Percentiles rank a stretch among this genome's conserved stretches.
Evolutionary conservation across 2,113 vertebrate genomes (phyloP).

Genomic region (Cricetomys ansorgei): DNA sequence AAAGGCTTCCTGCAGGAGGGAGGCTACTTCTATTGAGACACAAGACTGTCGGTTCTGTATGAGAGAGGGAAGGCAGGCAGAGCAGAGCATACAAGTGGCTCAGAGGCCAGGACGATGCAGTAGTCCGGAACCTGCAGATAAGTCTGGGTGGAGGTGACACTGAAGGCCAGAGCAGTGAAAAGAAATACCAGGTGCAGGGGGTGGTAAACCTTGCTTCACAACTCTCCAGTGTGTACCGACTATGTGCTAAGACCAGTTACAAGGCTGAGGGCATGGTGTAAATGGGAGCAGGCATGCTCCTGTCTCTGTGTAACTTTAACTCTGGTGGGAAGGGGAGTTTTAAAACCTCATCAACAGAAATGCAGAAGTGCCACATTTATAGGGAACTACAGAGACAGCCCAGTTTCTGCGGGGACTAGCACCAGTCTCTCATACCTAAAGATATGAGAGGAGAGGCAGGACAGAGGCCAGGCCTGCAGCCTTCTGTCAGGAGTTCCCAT

Average conservation of each 20-base stretch:
- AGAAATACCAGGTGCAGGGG: neutral
- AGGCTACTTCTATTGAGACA: neutral
- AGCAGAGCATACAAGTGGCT: neutral
- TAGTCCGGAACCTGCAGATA: neutral
- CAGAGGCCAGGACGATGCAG: neutral
- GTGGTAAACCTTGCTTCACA: neutral
- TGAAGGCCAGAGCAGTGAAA: rapidly evolving
- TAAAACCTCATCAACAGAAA: neutral
- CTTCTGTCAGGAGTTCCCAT: neutral
- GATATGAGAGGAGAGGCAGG: neutral
- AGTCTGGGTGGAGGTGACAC: neutral
- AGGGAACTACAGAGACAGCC: neutral
- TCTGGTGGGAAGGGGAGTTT: neutral
- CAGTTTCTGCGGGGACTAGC: neutral
- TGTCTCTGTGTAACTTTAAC: neutral
- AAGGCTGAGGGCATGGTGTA: neutral
- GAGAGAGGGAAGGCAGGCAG: neutral
- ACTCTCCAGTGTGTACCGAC: neutral
- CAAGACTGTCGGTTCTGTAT: neutral
- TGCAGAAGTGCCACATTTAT: neutral
- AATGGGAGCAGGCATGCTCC: too few species aligned
- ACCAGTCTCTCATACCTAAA: neutral
- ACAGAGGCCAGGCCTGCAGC: neutral
- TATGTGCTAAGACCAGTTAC: neutral
- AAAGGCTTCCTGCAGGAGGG: neutral